phyloP scores from a whole-genome alignment of 2,888 invertebrate species.

The Listrodromus nycthemerus region DNA sequence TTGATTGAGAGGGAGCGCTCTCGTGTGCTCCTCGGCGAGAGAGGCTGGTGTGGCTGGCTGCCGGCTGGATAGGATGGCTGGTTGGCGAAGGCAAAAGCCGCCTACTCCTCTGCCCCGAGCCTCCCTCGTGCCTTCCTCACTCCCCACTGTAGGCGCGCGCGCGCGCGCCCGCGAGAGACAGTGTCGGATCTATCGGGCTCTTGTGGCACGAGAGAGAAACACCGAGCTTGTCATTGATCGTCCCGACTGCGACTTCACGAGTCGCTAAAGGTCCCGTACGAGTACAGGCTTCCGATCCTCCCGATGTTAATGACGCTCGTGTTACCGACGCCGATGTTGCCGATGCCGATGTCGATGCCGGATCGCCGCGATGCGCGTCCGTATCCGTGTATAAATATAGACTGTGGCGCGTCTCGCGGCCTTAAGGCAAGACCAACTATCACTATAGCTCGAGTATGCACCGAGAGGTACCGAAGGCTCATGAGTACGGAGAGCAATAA shows the following conservation, averaged over 20 bases:
- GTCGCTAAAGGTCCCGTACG: conserved; percentile 85
- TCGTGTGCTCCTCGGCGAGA: conserved; percentile 59
- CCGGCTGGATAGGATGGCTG: conserved; percentile 59
- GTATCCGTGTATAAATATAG: conserved; percentile 47
- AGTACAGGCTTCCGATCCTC: conserved; percentile 66
- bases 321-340: background rate
- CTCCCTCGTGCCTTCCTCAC: background rate
- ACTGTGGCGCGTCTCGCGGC: background rate
- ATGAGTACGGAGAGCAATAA: conserved; percentile 5
- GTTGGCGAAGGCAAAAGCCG: conserved; percentile 60
- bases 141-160: conserved; percentile 65
- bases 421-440: conserved; percentile 24
- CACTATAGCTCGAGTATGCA: conserved; percentile 16
- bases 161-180: conserved; percentile 73
- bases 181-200: conserved; percentile 60
- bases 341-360: conserved; percentile 62
- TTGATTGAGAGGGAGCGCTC: conserved; percentile 82
- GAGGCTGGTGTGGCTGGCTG: conserved; percentile 59
- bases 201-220: conserved; percentile 70
- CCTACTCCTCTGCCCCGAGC: background rate
- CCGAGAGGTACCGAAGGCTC: conserved; percentile 12
- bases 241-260: conserved; percentile 75
- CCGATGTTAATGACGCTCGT: background rate
- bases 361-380: conserved; percentile 73
- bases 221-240: conserved; percentile 83